Evolutionary conservation across 1,140 invertebrate species (phyloP), one percentile per base, ranked within the genome.

Genomic region (Hyposmocoma kahamanoa): DNA sequence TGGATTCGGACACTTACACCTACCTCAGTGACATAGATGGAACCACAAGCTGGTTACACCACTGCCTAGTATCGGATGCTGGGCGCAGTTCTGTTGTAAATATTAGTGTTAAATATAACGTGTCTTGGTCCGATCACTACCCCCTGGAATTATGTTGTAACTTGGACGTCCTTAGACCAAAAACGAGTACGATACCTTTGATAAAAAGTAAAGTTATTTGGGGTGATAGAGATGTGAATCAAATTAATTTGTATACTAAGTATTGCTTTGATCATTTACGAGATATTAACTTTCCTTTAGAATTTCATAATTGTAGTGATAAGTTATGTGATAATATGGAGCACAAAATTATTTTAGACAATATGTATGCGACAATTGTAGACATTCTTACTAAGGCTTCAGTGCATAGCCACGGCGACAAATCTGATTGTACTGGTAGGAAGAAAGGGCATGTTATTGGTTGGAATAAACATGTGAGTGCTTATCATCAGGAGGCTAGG

Each of bases 331-430:
- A 6, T 18, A 22, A 58, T 47, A 6, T 19, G 3, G 10, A 39
- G 15, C 56, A 53, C 26, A 50, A 17, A 43, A 2, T 28, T 19
- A 11, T 50, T 20, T 38, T 53, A 38, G 32, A 54, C 32, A 28
- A 26, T 6, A 19, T 59, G 48, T 59, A 59, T 45, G 42, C 26
- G 13, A 42, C 45, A 11, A 51, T 54, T 36, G 39, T 59, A 10
- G 17, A 43, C 48, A 21, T 48, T 15, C 38, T 54, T 11, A 51
- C 21, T 15, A 6, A 41, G 22, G 57, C 57, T 17, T 43, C 56
- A 17, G 21, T 34, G 17, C 18, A 30, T 10, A 30, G 28, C 6
- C 2, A 10, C 2, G 28, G 6, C 10, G 13, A 6, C 2, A 6
- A 30, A n/a, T n/a, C 10, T 2, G 28, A 13, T 10, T n/a, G 13